A percentile compares a stretch with the other conserved stretches of the same genome.
These are phyloP conservation scores for Tuta absoluta DNA, from an alignment of 2,888 invertebrate species.

Conservation along the genomic window DNA sequence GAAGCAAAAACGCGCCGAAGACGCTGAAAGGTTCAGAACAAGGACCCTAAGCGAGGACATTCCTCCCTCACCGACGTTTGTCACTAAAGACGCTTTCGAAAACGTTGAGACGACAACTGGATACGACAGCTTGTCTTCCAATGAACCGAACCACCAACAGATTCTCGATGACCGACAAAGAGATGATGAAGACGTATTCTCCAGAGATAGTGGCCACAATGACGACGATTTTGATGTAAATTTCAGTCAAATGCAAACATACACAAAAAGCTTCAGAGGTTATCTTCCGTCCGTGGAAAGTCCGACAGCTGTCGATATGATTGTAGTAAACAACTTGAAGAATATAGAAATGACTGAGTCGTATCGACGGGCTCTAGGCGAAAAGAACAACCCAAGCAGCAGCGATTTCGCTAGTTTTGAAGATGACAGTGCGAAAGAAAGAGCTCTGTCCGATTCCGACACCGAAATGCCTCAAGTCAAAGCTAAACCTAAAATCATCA, in stretches of 20 bases:
- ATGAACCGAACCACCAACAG: constrained; percentile 68
- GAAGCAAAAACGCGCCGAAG: constrained; percentile 83
- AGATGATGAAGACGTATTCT: constrained; percentile 56
- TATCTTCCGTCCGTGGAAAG: constrained; percentile 75
- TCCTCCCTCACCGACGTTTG: constrained; percentile 75
- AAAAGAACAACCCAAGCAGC: constrained; percentile 58
- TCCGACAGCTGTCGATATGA: constrained; percentile 70
- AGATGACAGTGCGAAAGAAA: constrained; percentile 81
- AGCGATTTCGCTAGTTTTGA: constrained; percentile 78
- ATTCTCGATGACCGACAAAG: constrained; percentile 55
- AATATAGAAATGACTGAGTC: constrained; percentile 74
- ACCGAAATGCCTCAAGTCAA: constrained; percentile 54
- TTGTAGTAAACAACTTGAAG: constrained; percentile 72
- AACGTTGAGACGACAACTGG: constrained; percentile 75
- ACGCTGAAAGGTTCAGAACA: constrained; percentile 88
- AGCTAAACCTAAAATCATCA: constrained; percentile 82
- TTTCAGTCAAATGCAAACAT: constrained; percentile 81
- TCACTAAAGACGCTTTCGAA: constrained; percentile 70
- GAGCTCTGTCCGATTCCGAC: constrained; percentile 73
- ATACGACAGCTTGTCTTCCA: constrained; percentile 72
- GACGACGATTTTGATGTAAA: constrained; percentile 86
- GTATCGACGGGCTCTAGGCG: constrained; percentile 49
- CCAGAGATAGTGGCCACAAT: constrained; percentile 84
- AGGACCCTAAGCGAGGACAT: constrained; percentile 83
- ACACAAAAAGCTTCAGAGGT: constrained; percentile 78